Conservation (phyloP, 2,888 invertebrate genomes). For the Cephus rjabovi region DNA sequence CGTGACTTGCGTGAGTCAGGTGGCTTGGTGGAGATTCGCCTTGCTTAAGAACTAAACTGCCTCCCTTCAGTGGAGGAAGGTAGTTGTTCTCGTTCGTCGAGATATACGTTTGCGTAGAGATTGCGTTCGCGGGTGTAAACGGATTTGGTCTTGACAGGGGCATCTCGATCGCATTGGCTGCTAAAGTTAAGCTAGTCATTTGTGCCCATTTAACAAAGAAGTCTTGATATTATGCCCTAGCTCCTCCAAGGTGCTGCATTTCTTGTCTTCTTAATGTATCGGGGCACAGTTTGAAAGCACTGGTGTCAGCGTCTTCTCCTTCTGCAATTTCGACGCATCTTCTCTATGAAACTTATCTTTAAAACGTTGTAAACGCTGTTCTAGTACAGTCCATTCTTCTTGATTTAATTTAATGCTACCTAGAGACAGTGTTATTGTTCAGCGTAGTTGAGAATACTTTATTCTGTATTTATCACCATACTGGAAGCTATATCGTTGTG, state of each 20-base stretch:
- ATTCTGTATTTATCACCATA: background rate
- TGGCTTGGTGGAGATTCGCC: constrained; percentile 65
- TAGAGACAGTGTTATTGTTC: background rate
- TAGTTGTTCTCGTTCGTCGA: constrained; percentile 67
- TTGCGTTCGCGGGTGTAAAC: constrained; percentile 57
- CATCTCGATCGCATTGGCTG: constrained; percentile 60
- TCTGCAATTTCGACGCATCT: background rate
- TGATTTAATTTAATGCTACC: background rate
- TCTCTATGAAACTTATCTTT: constrained; percentile 4
- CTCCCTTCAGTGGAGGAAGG: constrained; percentile 66
- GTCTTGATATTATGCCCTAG: background rate
- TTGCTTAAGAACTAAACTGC: constrained; percentile 63
- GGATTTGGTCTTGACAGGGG: constrained; percentile 68
- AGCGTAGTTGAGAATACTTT: background rate
- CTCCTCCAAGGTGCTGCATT: background rate
- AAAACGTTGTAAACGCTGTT: background rate
- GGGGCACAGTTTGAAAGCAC: background rate
- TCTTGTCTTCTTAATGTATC: background rate
- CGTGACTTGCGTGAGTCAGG: constrained; percentile 36
- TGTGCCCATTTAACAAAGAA: constrained; percentile 39
- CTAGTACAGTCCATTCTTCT: background rate
- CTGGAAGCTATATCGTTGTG: background rate
- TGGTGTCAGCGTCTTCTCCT: background rate
- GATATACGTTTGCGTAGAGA: constrained; percentile 61
- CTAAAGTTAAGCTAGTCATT: constrained; percentile 49